A percentile compares a stretch with the other conserved stretches of the same genome.
Evolutionary conservation across 1,140 invertebrate species (phyloP).

Genomic region (Dreissena rostriformis): DNA sequence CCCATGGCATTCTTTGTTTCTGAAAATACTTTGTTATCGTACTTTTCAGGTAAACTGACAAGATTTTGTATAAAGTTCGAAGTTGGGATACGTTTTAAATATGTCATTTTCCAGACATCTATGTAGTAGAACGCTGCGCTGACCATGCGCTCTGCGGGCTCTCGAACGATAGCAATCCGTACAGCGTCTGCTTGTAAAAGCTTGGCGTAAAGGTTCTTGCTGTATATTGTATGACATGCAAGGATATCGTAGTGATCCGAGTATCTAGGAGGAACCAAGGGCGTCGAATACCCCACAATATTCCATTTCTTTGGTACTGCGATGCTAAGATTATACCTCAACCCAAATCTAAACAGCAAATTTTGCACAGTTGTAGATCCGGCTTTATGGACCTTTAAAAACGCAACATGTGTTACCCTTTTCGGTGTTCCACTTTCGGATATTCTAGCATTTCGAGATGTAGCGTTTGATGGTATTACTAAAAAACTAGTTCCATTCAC

Average conservation of each 20-base stretch:
- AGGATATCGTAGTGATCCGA: conserved; percentile 23
- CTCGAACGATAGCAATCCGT: conserved; percentile 64
- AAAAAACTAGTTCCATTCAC: too few relatives aligned
- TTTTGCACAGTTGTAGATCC: conserved; percentile 83
- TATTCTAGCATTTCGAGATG: too few relatives aligned
- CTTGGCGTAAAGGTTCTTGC: conserved; percentile 26
- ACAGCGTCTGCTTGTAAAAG: conserved; percentile 60
- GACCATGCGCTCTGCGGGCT: conserved; percentile 61
- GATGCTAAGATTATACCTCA: conserved; percentile 82
- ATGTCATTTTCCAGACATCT: conserved; percentile 12
- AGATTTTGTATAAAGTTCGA: conserved; percentile 45
- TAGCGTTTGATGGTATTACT: too few relatives aligned
- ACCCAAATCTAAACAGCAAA: conserved; percentile 82
- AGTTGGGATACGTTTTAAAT: conserved; percentile 47
- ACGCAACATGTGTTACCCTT: conserved; percentile 60
- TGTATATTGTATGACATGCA: conserved; percentile 59
- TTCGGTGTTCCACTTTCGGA: too few relatives aligned
- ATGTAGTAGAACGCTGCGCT: conserved; percentile 65
- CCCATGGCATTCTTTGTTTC: conserved; percentile 68
- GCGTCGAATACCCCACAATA: conserved; percentile 11
- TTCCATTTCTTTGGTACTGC: conserved; percentile 76
- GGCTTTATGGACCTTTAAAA: conserved; percentile 81
- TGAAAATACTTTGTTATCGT: conserved; percentile 39
- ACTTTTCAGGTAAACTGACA: conserved; percentile 32
- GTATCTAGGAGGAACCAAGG: neutral